Conservation (phyloP, 2,888 invertebrate species). For the Pycnomerus fuliginosus region DNA sequence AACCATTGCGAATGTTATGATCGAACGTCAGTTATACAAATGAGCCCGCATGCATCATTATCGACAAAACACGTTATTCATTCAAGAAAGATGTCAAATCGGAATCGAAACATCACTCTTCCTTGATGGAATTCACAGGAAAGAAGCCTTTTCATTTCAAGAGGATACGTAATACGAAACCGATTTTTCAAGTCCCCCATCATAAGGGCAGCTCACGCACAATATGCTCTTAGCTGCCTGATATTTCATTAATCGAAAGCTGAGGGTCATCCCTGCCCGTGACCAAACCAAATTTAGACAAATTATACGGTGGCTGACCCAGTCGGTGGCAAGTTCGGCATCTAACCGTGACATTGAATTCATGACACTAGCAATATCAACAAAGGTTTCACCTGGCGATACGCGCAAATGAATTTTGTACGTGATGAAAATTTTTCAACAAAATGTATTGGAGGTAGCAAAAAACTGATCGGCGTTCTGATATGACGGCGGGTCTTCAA, state of each 20-base stretch:
- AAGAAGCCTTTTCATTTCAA: too few relatives aligned
- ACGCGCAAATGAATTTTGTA: slow-evolving; percentile 25
- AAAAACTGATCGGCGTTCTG: too few relatives aligned
- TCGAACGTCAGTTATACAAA: slow-evolving; percentile 21
- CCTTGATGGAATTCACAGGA: too few relatives aligned
- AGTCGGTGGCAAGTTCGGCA: slow-evolving; percentile 23
- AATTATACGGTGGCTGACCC: slow-evolving; percentile 18
- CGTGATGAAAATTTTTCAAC: too few relatives aligned
- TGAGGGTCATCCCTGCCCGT: slow-evolving; percentile 15
- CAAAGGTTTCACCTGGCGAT: slow-evolving; percentile 25
- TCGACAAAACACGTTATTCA: slow-evolving; percentile 21
- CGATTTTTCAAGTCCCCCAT: too few relatives aligned
- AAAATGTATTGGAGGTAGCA: too few relatives aligned
- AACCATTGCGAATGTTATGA: slow-evolving; percentile 22
- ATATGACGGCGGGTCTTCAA: too few relatives aligned
- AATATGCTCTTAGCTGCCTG: too few relatives aligned
- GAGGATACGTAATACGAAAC: too few relatives aligned
- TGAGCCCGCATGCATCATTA: slow-evolving; percentile 26
- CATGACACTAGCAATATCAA: slow-evolving; percentile 28
- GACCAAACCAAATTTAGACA: slow-evolving; percentile 23
- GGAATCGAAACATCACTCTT: slow-evolving; percentile 18
- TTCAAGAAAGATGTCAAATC: slow-evolving; percentile 14
- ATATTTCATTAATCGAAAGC: too few relatives aligned
- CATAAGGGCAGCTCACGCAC: too few relatives aligned
- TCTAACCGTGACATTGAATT: slow-evolving; percentile 28